These are phyloP conservation scores for Alfaro cultratus DNA, from an alignment of 2,797 vertebrate species.

Conservation along the genomic window DNA sequence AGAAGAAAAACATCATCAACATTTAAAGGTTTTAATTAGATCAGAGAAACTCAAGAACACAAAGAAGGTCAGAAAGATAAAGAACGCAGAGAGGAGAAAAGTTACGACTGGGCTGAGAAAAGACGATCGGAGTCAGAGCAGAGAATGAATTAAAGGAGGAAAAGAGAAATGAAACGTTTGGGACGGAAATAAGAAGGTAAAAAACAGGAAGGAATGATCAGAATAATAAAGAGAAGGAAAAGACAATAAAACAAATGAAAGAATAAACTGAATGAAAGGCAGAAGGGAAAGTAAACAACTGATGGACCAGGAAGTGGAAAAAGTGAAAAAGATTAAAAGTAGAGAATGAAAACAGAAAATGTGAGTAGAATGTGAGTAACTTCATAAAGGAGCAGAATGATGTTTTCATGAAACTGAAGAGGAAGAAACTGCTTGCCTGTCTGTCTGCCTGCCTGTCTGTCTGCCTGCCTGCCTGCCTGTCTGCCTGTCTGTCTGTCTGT, in stretches of 20 bases:
- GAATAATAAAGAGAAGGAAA: not conserved
- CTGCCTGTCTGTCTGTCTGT: too few relatives aligned
- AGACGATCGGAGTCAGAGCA: not conserved
- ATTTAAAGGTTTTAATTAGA: not conserved
- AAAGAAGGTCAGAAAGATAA: not conserved
- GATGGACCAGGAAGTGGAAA: not conserved
- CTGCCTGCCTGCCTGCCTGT: slow-evolving; percentile 12
- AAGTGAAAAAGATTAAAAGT: not conserved
- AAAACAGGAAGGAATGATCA: not conserved
- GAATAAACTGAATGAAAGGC: not conserved
- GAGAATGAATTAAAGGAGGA: not conserved
- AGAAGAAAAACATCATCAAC: not conserved
- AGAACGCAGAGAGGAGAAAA: too few relatives aligned
- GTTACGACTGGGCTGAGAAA: not conserved
- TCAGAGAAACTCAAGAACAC: not conserved
- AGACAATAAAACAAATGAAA: not conserved
- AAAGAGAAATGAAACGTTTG: not conserved
- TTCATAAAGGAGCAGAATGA: too few relatives aligned
- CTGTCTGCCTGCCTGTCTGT: slow-evolving; percentile 46
- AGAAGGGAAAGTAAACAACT: not conserved
- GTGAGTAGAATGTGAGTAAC: too few relatives aligned
- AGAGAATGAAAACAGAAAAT: not conserved
- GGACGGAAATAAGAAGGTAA: not conserved
- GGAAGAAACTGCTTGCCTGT: not conserved
- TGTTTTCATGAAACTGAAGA: not conserved